Conservation (phyloP, 2,113 vertebrate species). For the Colistium nudipinnis region DNA sequence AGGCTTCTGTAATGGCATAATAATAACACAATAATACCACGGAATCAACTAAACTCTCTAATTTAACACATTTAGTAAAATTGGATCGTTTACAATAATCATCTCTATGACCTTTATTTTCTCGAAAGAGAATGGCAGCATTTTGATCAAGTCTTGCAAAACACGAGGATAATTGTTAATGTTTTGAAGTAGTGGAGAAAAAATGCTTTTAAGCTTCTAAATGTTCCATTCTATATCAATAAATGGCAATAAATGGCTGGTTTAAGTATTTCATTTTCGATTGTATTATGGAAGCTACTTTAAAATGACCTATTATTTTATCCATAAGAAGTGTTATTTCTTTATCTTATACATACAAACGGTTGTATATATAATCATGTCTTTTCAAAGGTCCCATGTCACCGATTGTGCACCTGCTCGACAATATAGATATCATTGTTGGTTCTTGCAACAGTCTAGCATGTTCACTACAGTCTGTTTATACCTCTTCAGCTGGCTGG, state of each 20-base stretch:
- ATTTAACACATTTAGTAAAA: slow-evolving; percentile 10
- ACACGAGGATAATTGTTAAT: no score
- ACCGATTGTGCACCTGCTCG: not conserved
- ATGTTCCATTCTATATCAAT: not conserved
- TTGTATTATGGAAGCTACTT: no score
- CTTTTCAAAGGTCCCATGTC: not conserved
- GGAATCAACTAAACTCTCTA: slow-evolving; percentile 23
- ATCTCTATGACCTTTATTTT: slow-evolving; percentile 4
- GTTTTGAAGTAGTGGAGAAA: not conserved
- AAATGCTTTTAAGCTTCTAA: not conserved
- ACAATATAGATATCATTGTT: not conserved
- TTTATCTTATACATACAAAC: no score
- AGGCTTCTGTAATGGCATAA: slow-evolving; percentile 62
- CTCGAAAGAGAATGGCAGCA: not conserved
- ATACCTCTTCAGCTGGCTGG: slow-evolving; percentile 67
- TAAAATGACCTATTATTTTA: no score
- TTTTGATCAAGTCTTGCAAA: slow-evolving; percentile 4
- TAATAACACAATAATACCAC: slow-evolving; percentile 25
- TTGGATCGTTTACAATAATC: slow-evolving; percentile 8
- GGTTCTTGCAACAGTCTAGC: not conserved
- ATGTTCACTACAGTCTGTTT: not conserved
- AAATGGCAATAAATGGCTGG: not conserved
- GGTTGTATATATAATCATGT: no score
- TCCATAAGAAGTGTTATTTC: no score
- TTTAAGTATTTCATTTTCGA: no score